Conservation (phyloP, 1,140 invertebrate species). For the Drosophila tristis region DNA sequence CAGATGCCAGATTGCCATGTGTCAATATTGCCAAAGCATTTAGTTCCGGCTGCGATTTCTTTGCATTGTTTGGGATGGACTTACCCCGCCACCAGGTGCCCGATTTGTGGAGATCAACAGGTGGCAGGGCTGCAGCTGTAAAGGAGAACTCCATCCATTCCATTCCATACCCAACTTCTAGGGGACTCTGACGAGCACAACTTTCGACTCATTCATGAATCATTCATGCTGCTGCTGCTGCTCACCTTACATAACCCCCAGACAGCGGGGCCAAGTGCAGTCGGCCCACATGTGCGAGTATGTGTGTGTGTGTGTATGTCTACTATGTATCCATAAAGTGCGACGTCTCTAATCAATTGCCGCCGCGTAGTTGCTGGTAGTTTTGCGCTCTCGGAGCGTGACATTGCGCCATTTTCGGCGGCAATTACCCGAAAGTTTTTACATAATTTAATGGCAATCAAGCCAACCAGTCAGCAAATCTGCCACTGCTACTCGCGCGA, state of each 20-base stretch:
- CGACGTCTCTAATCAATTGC: slow-evolving; percentile 72
- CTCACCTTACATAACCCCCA: slow-evolving; percentile 48
- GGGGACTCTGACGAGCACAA: slow-evolving; percentile 5
- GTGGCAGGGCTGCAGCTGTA: not conserved
- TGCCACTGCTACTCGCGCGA: slow-evolving; percentile 10
- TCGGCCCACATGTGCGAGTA: not conserved
- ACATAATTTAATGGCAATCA: slow-evolving; percentile 82
- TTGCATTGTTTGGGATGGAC: slow-evolving; percentile 13
- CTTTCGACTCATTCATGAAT: slow-evolving; percentile 42
- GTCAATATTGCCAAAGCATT: slow-evolving; percentile 71
- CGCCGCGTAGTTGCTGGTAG: slow-evolving; percentile 45
- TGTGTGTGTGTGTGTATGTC: slow-evolving; percentile 2
- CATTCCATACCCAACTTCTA: slow-evolving; percentile 8
- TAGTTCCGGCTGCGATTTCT: slow-evolving; percentile 75
- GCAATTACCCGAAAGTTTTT: slow-evolving; percentile 72
- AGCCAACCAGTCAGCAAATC: slow-evolving; percentile 46
- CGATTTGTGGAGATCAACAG: slow-evolving; percentile 44
- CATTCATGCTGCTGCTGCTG: slow-evolving; percentile 21
- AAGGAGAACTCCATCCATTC: not conserved
- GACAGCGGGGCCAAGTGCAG: slow-evolving; percentile 62
- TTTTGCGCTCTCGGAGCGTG: slow-evolving; percentile 69
- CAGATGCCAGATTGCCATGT: slow-evolving; percentile 40
- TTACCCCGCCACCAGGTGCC: slow-evolving; percentile 9
- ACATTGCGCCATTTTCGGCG: slow-evolving; percentile 79
- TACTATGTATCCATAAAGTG: slow-evolving; percentile 31